These are phyloP conservation scores for Zapus hudsonius DNA, from an alignment of 2,113 vertebrate genomes.

Conservation along the genomic window DNA sequence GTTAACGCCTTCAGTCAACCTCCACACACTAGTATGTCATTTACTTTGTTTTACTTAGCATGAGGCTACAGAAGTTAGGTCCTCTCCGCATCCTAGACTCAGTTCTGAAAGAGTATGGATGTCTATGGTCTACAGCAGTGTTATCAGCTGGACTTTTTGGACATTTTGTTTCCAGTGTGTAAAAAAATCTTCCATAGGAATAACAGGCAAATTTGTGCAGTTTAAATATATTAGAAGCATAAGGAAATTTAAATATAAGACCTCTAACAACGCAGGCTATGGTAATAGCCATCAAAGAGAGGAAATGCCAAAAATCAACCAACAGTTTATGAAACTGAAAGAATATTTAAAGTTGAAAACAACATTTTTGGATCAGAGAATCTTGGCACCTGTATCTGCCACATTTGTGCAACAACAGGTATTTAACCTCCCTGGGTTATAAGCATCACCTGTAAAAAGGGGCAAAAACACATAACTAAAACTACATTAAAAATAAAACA, in stretches of 20 bases:
- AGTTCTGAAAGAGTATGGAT: background rate
- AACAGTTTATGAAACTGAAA: background rate
- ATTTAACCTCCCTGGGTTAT: background rate
- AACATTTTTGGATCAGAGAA: background rate
- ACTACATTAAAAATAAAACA: constrained; percentile 12
- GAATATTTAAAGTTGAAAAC: background rate
- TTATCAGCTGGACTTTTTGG: background rate
- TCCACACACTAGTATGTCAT: background rate
- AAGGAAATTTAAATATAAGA: background rate
- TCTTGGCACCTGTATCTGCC: background rate
- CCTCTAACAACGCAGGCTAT: background rate
- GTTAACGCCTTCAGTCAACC: fast-evolving
- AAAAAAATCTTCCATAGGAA: background rate
- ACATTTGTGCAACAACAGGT: background rate
- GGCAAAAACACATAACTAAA: background rate
- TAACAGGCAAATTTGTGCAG: background rate
- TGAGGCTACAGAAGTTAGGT: fast-evolving
- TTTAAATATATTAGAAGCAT: background rate
- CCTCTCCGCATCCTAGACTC: background rate
- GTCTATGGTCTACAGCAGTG: background rate
- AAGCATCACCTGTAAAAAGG: background rate
- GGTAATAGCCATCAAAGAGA: background rate
- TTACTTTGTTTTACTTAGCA: background rate
- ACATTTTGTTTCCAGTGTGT: background rate
- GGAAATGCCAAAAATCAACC: background rate